Evolutionary conservation across 2,113 vertebrate genomes (phyloP).

Genomic region (Zosterops borbonicus): DNA sequence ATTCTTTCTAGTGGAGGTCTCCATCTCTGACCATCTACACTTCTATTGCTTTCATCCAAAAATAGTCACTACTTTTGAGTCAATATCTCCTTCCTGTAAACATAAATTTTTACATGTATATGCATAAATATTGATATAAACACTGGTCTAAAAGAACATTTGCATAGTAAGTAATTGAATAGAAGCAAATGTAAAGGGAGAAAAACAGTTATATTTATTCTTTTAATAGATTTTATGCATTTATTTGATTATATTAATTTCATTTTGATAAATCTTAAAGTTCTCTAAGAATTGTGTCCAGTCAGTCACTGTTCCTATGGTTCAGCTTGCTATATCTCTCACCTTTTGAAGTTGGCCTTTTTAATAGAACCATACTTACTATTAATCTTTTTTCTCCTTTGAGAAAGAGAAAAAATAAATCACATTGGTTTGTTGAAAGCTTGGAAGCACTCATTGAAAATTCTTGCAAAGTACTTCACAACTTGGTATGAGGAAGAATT

Average conservation of each 20-base stretch:
- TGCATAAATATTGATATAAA: neutral
- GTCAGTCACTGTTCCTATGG: neutral
- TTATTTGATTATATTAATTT: neutral
- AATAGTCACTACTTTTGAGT: neutral
- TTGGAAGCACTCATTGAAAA: neutral
- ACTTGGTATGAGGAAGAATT: neutral
- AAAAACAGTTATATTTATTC: neutral
- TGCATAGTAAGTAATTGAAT: neutral
- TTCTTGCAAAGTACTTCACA: neutral
- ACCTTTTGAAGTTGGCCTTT: neutral
- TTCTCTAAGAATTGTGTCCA: neutral
- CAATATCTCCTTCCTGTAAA: neutral
- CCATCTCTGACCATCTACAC: neutral
- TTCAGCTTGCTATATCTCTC: neutral
- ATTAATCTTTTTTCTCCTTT: neutral
- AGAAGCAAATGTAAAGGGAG: neutral
- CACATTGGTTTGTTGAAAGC: neutral
- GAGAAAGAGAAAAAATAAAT: neutral
- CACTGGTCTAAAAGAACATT: neutral
- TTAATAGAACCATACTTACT: neutral
- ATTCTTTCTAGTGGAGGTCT: neutral
- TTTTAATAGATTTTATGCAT: neutral
- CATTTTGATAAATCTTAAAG: neutral
- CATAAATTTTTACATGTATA: neutral
- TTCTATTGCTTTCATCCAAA: neutral